These are phyloP conservation scores for Vollenhovia emeryi DNA, from an alignment of 1,140 invertebrate species.

Conservation along the genomic window DNA sequence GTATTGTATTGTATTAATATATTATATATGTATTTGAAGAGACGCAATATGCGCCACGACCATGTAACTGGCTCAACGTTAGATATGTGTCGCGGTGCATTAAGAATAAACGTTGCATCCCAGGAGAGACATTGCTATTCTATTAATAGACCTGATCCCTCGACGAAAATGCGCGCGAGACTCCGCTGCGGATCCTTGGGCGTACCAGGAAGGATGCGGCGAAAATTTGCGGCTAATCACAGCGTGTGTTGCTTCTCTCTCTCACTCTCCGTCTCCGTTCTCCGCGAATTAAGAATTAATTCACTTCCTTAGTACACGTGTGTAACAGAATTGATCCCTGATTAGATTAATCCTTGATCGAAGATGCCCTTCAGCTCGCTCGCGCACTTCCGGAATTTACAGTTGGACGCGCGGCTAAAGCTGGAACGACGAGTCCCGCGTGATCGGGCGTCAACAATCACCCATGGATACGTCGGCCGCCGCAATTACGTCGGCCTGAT, in stretches of 20 bases:
- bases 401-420: background rate
- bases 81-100: conserved; percentile 51
- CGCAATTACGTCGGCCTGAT: conserved; percentile 52
- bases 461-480: background rate
- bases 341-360: background rate
- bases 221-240: background rate
- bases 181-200: conserved; percentile 4
- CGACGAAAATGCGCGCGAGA: background rate
- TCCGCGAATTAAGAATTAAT: conserved; percentile 23
- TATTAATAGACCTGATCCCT: conserved; percentile 11
- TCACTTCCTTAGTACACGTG: background rate
- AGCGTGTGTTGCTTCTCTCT: background rate
- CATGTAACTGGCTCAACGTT: conserved; percentile 46
- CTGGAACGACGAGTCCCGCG: background rate
- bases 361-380: background rate
- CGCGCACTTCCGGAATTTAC: background rate
- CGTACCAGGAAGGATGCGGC: conserved; percentile 19
- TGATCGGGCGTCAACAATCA: background rate
- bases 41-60: conserved; percentile 5
- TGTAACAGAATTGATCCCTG: background rate
- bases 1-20: conserved; percentile 52
- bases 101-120: conserved; percentile 75
- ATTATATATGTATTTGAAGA: conserved; percentile 23
- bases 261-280: background rate
- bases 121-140: conserved; percentile 48